Evolutionary conservation across 1,140 invertebrate species (phyloP).

Genomic region (Pantala flavescens): DNA sequence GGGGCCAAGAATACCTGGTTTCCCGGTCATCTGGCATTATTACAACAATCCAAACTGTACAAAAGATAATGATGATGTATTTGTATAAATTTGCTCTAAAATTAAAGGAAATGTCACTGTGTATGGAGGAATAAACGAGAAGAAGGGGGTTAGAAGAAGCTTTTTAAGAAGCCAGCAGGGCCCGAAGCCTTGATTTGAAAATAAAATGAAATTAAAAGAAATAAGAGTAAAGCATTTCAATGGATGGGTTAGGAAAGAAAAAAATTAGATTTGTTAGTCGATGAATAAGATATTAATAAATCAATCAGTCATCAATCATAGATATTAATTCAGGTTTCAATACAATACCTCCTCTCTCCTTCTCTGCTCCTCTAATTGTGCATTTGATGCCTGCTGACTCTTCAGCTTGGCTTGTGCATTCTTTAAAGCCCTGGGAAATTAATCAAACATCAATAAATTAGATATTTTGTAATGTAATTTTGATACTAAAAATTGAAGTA

Average conservation of each 20-base stretch:
- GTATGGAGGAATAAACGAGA: background rate
- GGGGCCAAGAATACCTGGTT: background rate
- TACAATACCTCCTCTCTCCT: constrained; percentile 41
- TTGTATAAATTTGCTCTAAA: constrained; percentile 8
- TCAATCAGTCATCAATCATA: no score
- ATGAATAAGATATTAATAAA: background rate
- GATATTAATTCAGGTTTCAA: no score
- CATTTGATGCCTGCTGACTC: constrained; percentile 44
- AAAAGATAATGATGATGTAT: constrained; percentile 8
- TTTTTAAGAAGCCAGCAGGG: constrained; percentile 35
- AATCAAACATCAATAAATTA: no score
- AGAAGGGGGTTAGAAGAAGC: constrained; percentile 30
- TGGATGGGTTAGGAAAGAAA: constrained; percentile 20
- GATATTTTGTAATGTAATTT: background rate
- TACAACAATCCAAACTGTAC: constrained; percentile 6
- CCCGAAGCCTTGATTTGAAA: constrained; percentile 28
- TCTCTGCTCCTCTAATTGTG: constrained; percentile 39
- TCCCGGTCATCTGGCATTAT: background rate
- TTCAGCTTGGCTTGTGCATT: constrained; percentile 75
- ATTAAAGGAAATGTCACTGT: background rate
- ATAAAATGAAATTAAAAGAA: constrained; percentile 27
- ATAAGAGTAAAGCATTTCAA: constrained; percentile 19
- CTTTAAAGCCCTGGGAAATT: constrained; percentile 62
- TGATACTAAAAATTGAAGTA: background rate
- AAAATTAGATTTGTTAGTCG: constrained; percentile 22